Conservation (phyloP, 1,140 invertebrate species). For the Drosophila neocordata region DNA sequence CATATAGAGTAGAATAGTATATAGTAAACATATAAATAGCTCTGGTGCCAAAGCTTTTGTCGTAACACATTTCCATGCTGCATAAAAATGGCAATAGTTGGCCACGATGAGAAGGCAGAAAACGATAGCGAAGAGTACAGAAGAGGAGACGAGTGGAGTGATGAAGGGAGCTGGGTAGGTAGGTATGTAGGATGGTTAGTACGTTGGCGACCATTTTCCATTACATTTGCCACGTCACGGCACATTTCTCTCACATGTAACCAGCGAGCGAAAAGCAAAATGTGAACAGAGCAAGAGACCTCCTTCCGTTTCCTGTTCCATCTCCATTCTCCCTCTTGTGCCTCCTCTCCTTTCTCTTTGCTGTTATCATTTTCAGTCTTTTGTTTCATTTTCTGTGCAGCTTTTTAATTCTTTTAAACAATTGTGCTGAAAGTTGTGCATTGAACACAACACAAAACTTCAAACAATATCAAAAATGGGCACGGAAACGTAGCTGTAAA, state of each 20-base stretch:
- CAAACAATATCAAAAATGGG: slow-evolving; percentile 68
- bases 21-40: slow-evolving; percentile 70
- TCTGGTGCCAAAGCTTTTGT: slow-evolving; percentile 51
- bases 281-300: slow-evolving; percentile 30
- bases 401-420: slow-evolving; percentile 78
- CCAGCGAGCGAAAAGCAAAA: slow-evolving; percentile 5
- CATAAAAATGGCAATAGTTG: slow-evolving; percentile 63
- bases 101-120: slow-evolving; percentile 7
- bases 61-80: slow-evolving; percentile 65
- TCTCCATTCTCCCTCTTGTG: too few relatives aligned
- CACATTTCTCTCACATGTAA: slow-evolving; percentile 68
- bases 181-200: slow-evolving; percentile 1
- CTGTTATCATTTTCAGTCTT: slow-evolving; percentile 72
- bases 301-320: slow-evolving; percentile 60
- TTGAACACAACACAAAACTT: slow-evolving; percentile 73
- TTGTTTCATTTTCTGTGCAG: slow-evolving; percentile 54
- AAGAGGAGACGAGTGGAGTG: too few relatives aligned
- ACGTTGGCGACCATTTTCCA: slow-evolving; percentile 65
- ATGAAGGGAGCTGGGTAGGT: neutral
- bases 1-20: slow-evolving; percentile 2
- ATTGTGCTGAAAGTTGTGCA: slow-evolving; percentile 80
- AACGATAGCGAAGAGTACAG: neutral
- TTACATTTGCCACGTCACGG: slow-evolving; percentile 76
- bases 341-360: slow-evolving; percentile 1
- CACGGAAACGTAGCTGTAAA: slow-evolving; percentile 70